Evolutionary conservation across 2,113 vertebrate genomes (phyloP).

Genomic region (Catharus bicknelli): DNA sequence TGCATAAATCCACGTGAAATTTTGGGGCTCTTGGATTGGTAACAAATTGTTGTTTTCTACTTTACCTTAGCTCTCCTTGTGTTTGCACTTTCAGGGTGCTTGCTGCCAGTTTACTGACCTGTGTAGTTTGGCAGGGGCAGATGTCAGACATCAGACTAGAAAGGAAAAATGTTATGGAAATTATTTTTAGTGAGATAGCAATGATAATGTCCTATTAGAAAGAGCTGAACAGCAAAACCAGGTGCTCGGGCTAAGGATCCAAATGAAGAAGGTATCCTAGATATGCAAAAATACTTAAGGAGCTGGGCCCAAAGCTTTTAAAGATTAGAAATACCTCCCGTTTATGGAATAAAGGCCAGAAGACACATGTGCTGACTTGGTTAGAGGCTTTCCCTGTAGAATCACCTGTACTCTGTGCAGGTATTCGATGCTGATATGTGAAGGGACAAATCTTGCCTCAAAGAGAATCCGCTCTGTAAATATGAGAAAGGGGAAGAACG

Average conservation of each 20-base stretch:
- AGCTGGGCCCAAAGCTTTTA: background rate
- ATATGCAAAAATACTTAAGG: background rate
- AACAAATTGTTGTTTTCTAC: background rate
- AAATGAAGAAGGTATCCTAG: background rate
- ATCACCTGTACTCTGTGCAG: background rate
- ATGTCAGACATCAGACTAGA: background rate
- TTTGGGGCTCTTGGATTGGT: background rate
- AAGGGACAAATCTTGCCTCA: background rate
- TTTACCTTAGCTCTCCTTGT: background rate
- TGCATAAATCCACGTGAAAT: background rate
- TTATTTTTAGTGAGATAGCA: background rate
- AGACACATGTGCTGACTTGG: background rate
- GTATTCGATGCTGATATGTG: background rate
- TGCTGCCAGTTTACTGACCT: background rate
- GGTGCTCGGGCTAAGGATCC: background rate
- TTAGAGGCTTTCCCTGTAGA: background rate
- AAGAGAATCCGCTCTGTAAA: background rate
- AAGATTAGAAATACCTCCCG: background rate
- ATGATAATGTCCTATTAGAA: background rate
- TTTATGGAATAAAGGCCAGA: background rate
- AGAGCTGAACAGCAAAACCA: background rate
- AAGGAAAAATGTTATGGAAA: background rate
- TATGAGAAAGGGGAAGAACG: background rate
- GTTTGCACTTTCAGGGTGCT: background rate
- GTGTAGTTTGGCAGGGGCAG: background rate